These are phyloP conservation scores for Heliothis virescens DNA, from an alignment of 1,140 invertebrate species.

Conservation along the genomic window DNA sequence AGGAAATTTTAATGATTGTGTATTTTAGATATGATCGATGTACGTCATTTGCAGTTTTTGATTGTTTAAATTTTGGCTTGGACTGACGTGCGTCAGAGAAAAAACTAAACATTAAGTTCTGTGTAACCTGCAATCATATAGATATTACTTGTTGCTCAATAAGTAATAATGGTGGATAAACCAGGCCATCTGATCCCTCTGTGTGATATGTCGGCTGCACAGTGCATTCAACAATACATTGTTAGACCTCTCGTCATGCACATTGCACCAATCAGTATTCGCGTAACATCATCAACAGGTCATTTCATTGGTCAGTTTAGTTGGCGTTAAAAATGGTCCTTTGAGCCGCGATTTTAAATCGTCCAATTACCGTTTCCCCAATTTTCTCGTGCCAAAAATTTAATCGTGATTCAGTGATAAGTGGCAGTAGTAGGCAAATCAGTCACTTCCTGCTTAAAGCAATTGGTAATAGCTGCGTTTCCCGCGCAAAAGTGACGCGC, in stretches of 20 bases:
- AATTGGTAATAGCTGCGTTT: conserved; percentile 69
- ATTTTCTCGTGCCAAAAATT: conserved; percentile 67
- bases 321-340: conserved; percentile 13
- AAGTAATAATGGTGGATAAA: conserved; percentile 8
- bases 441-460: conserved; percentile 68
- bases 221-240: conserved; percentile 5
- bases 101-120: background rate
- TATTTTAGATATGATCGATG: too few relatives aligned
- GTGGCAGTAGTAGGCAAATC: conserved; percentile 62
- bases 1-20: background rate
- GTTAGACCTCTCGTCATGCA: conserved; percentile 2
- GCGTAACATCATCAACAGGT: conserved; percentile 14
- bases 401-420: conserved; percentile 65
- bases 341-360: conserved; percentile 26
- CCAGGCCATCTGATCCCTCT: background rate
- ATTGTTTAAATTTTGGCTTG: too few relatives aligned
- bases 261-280: conserved; percentile 2
- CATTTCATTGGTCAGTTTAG: conserved; percentile 3
- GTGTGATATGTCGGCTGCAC: background rate
- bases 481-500: conserved; percentile 68
- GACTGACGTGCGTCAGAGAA: too few relatives aligned
- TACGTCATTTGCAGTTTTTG: too few relatives aligned
- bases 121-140: background rate
- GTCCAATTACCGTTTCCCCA: conserved; percentile 54
- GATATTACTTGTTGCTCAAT: background rate